Conservation (phyloP, 2,797 vertebrate genomes). For the Bothrops alternatus region DNA sequence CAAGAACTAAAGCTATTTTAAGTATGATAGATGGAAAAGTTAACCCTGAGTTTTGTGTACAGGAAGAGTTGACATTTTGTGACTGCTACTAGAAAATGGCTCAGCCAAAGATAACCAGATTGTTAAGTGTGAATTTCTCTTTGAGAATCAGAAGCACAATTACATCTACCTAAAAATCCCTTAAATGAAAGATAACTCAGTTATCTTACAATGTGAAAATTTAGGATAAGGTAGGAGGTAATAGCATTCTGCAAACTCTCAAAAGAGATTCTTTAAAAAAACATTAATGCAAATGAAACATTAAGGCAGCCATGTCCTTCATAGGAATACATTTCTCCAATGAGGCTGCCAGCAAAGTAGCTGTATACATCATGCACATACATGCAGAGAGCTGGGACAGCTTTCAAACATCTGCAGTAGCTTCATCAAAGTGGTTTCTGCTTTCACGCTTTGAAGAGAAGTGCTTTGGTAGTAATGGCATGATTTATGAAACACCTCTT, state of each 20-base stretch:
- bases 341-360: neutral
- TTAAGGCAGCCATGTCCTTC: neutral
- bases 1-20: neutral
- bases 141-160: neutral
- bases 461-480: neutral
- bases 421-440: neutral
- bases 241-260: neutral
- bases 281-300: neutral
- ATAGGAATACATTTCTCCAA: neutral
- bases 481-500: neutral
- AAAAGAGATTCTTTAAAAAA: neutral
- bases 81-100: neutral
- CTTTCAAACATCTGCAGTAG: neutral
- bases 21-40: neutral
- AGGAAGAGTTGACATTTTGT: neutral
- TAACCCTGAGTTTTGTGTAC: neutral
- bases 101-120: neutral
- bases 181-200: neutral
- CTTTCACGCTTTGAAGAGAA: neutral
- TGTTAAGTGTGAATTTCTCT: neutral
- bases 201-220: neutral
- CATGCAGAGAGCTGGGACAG: neutral
- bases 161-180: neutral
- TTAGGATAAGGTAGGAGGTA: neutral
- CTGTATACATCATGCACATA: neutral